Conservation (phyloP, 1,140 invertebrate species). For the Calycopis cecrops region DNA sequence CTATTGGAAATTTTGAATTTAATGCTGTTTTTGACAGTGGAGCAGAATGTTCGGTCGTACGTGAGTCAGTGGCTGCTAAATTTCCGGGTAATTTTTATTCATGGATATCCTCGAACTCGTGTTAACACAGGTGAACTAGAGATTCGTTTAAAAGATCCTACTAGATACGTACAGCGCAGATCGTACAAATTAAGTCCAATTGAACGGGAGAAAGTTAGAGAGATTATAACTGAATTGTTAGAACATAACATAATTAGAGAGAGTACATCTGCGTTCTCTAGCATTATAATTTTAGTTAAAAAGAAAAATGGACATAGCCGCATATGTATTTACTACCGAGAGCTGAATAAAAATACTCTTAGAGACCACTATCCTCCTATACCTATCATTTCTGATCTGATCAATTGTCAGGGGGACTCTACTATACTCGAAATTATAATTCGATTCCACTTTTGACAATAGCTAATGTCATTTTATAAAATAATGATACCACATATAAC, state of each 20-base stretch:
- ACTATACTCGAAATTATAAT: neutral
- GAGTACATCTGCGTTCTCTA: neutral
- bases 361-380: constrained; percentile 9
- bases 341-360: neutral
- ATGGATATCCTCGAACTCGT: too few relatives aligned
- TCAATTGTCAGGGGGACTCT: neutral
- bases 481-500: too few relatives aligned
- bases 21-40: too few relatives aligned
- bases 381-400: constrained; percentile 4
- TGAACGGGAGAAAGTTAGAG: constrained; percentile 23
- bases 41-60: too few relatives aligned
- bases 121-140: neutral
- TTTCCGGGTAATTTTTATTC: too few relatives aligned
- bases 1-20: too few relatives aligned
- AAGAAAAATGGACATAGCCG: neutral
- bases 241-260: neutral
- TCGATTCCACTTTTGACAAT: too few relatives aligned
- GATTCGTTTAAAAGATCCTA: constrained; percentile 25
- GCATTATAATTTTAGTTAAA: neutral
- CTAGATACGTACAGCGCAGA: constrained; percentile 32
- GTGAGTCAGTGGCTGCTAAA: too few relatives aligned
- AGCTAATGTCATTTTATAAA: too few relatives aligned
- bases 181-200: constrained; percentile 35
- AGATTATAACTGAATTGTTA: constrained; percentile 23
- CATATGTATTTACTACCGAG: neutral